Base-by-base conservation (phyloP, 2,888 invertebrate genomes). In the Lycaena phlaeas region DNA sequence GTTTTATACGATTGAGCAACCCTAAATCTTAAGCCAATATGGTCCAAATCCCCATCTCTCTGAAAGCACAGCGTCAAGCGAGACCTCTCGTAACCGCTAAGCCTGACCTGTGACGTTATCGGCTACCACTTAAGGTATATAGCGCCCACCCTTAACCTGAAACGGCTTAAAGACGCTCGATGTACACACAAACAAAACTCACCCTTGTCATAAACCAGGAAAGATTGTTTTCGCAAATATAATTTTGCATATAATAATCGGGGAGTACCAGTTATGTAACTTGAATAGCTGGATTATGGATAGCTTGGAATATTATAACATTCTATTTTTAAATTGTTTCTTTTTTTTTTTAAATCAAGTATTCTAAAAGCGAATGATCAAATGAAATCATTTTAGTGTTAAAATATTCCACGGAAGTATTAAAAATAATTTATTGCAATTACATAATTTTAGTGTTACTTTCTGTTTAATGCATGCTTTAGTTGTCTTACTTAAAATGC, bases 61-160 rank as follows among this genome's bases (percentile, higher is more conserved):
- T 57, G 57, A 54, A 64, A 70, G 70, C 75, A 64, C 53, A 73
- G 71, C 78, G 74, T 76, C 77, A 76, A 79, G 76, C 77, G 75
- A 65, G 66, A 74, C 60, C 40, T 54, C 66, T 69, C 61, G 68
- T 71, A 70, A 72, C 75, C 77, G 71, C 79, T 78, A 77, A 76
- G 76, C 78, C 46, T 36, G 39, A 48, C 50, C 78, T 79, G 79
- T 78, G 74, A 74, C 77, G 69, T 77, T 78, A 81, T 81, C 79
- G 53, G 55, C 48, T 57, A 59, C 54, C 55, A 57, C 56, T 61
- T 57, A 59, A 61, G 63, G 59, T 50, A 48, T 43, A 40, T 40
- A 38, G 30, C 36, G 38, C 37, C 50, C 50, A 11, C 41, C 36
- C 31, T 40, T 30, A 14, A 27, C 36, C 22, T 27, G 11, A 27